These are phyloP conservation scores for Serranochromis macrocephalus DNA, from an alignment of 2,113 vertebrate species.

Conservation along the genomic window DNA sequence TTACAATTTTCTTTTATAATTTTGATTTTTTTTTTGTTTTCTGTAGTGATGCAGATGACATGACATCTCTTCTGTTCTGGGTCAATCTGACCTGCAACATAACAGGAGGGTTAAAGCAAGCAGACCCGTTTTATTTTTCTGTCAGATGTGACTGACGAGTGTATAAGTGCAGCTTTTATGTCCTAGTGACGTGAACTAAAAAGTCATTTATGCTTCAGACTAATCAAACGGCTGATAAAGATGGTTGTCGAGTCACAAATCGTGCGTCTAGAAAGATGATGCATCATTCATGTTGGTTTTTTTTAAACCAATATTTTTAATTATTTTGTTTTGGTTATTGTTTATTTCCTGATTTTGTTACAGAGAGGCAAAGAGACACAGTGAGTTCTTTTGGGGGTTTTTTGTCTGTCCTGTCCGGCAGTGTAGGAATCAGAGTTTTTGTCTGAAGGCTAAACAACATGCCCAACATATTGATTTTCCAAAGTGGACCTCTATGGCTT, in stretches of 20 bases:
- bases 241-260: background rate
- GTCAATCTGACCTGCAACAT: background rate
- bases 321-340: background rate
- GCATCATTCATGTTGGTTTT: background rate
- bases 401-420: background rate
- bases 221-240: background rate
- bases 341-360: background rate
- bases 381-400: accelerated
- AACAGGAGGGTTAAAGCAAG: background rate
- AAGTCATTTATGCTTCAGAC: background rate
- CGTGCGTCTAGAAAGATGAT: background rate
- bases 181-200: background rate
- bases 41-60: background rate
- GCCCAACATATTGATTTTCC: background rate
- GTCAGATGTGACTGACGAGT: background rate
- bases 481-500: background rate
- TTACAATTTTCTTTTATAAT: background rate
- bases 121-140: background rate
- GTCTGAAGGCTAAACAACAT: background rate
- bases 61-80: background rate
- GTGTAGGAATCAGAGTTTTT: background rate
- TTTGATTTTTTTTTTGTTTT: accelerated
- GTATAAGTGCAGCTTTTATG: background rate
- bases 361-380: background rate
- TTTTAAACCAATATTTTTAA: background rate